A percentile compares a stretch with the other conserved stretches of the same genome.
Evolutionary conservation across 2,888 invertebrate genomes (phyloP).

Genomic region (Sinotaia quadrata): DNA sequence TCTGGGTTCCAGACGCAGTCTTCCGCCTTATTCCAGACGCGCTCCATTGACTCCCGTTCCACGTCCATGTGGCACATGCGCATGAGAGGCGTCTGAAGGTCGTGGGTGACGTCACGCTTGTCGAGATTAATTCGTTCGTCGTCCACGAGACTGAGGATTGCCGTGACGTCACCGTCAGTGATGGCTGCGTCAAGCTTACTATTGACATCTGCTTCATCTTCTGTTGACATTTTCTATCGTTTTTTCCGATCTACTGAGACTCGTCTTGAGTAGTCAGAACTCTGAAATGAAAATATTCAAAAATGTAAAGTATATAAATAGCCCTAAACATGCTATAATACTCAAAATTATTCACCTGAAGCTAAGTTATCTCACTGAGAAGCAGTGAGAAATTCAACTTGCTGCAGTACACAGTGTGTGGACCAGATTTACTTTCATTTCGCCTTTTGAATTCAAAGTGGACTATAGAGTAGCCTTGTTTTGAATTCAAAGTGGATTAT

Average conservation of each 20-base stretch:
- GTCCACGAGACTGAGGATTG: conserved; percentile 38
- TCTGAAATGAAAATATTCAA: too few relatives aligned
- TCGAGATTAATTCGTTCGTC: conserved; percentile 50
- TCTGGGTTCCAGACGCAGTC: conserved; percentile 31
- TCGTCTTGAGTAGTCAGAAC: too few relatives aligned
- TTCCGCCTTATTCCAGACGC: conserved; percentile 42
- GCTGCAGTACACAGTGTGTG: too few relatives aligned
- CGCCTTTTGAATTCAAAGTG: too few relatives aligned
- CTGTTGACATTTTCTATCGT: not conserved
- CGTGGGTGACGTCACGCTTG: conserved; percentile 53
- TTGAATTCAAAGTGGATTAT: too few relatives aligned
- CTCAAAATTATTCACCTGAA: too few relatives aligned
- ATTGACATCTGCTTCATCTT: not conserved
- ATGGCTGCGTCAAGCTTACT: conserved; percentile 30
- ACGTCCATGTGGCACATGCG: conserved; percentile 50
- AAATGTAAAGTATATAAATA: too few relatives aligned
- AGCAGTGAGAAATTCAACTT: too few relatives aligned
- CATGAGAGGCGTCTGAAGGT: conserved; percentile 58
- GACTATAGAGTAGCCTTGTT: too few relatives aligned
- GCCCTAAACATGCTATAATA: too few relatives aligned
- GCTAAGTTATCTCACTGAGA: too few relatives aligned
- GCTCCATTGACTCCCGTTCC: not conserved
- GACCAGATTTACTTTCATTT: too few relatives aligned
- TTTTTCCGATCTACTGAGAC: not conserved
- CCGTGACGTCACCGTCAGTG: conserved; percentile 34